Evolutionary conservation across 1,140 invertebrate genomes (phyloP).

Genomic region (Monochamus saltuarius): DNA sequence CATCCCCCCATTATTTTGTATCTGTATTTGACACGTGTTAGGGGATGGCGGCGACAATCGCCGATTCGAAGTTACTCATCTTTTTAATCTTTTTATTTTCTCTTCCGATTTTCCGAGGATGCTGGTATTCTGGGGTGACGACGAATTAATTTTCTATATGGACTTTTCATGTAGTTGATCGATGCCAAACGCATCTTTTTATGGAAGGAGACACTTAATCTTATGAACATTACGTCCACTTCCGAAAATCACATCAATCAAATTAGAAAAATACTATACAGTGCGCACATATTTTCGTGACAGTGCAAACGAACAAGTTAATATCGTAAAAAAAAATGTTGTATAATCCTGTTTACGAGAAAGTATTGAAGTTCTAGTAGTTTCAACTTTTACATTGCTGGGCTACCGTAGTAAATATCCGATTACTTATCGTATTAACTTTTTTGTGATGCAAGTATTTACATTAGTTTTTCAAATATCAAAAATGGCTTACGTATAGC

Average conservation of each 20-base stretch:
- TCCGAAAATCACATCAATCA: background rate
- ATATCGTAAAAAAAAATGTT: no score
- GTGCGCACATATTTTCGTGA: no score
- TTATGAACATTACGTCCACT: background rate
- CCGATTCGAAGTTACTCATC: slow-evolving; percentile 34
- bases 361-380: no score
- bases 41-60: slow-evolving; percentile 29
- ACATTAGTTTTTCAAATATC: no score
- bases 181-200: slow-evolving; percentile 17
- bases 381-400: no score
- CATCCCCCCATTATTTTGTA: slow-evolving; percentile 33
- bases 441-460: no score
- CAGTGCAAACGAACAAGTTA: no score
- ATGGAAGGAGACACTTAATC: slow-evolving; percentile 8
- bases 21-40: slow-evolving; percentile 34
- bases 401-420: no score
- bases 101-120: slow-evolving; percentile 24
- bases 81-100: slow-evolving; percentile 38
- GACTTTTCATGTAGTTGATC: slow-evolving; percentile 28
- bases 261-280: no score
- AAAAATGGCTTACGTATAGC: no score
- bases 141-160: slow-evolving; percentile 33
- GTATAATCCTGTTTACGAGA: no score
- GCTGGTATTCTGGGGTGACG: slow-evolving; percentile 21
- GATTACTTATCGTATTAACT: no score